Percentiles rank a stretch among this genome's conserved stretches.
Evolutionary conservation across 2,113 vertebrate species (phyloP).

Genomic region (Zapornia atra): DNA sequence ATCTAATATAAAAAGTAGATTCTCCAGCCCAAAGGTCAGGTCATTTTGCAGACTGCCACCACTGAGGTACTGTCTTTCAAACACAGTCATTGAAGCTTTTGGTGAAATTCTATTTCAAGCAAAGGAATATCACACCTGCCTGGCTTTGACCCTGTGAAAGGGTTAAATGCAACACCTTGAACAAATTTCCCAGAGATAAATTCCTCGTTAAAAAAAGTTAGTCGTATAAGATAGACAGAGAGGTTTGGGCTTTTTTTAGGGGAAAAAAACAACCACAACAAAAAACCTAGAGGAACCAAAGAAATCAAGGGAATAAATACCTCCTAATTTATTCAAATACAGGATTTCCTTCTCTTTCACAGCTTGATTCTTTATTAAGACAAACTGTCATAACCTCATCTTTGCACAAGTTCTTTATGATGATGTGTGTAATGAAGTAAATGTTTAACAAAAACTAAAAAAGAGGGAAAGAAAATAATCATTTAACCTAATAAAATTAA

Average conservation of each 20-base stretch:
- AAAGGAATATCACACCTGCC: not conserved
- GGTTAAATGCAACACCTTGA: not conserved
- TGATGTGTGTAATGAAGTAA: slow-evolving; percentile 26
- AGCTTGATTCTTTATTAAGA: not conserved
- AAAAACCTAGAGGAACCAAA: not conserved
- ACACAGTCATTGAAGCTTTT: not conserved
- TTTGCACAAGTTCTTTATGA: slow-evolving; percentile 23
- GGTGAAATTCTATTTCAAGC: not conserved
- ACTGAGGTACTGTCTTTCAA: not conserved
- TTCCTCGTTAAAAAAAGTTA: not conserved
- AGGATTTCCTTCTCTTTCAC: not conserved
- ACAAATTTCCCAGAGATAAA: not conserved
- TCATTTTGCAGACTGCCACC: not conserved
- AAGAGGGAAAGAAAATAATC: not conserved
- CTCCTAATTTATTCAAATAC: not conserved
- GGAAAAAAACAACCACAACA: no score
- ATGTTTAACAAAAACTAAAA: not conserved
- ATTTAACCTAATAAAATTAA: slow-evolving; percentile 38
- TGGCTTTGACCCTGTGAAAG: not conserved
- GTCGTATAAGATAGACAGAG: not conserved
- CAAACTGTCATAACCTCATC: not conserved
- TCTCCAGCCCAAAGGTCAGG: not conserved
- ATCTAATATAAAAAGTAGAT: not conserved
- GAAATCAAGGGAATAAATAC: not conserved
- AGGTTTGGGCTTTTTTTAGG: not conserved